Percentiles rank a stretch among this genome's conserved stretches.
Conservation (phyloP, 2,888 invertebrate genomes). For the Anthoptus insignis region DNA sequence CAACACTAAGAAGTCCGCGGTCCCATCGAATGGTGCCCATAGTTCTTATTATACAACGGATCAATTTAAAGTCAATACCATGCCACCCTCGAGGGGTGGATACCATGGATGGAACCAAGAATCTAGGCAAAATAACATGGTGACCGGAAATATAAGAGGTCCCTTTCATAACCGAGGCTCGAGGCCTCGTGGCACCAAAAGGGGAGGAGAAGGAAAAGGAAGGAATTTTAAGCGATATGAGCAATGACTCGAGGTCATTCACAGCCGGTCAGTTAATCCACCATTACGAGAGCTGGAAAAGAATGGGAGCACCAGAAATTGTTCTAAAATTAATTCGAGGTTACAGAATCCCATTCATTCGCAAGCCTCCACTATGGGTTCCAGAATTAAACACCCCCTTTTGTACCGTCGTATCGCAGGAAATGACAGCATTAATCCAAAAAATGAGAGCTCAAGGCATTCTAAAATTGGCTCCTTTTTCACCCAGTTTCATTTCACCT, state of each 20-base stretch:
- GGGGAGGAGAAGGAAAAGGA: not conserved
- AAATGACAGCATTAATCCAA: conserved; percentile 38
- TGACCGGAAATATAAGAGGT: not conserved
- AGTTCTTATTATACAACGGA: not conserved
- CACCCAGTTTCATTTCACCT: conserved; percentile 44
- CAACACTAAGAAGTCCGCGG: not conserved
- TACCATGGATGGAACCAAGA: not conserved
- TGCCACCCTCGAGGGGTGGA: not conserved
- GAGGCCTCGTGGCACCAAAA: not conserved
- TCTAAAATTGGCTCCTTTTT: conserved; percentile 19
- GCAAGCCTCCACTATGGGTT: conserved; percentile 11
- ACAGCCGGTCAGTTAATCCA: conserved; percentile 1
- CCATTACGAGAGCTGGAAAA: not conserved
- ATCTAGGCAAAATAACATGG: not conserved
- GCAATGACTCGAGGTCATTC: conserved; percentile 12
- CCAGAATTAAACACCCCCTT: conserved; percentile 8
- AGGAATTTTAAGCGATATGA: not conserved
- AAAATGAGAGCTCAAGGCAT: conserved; percentile 42
- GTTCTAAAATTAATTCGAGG: conserved; percentile 13
- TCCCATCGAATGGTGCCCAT: not conserved
- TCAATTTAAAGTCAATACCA: not conserved
- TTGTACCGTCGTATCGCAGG: conserved; percentile 24
- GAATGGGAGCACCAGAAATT: conserved; percentile 17
- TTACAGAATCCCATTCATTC: conserved; percentile 22
- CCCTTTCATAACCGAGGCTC: not conserved